A percentile compares a stretch with the other conserved stretches of the same genome.
phyloP scores from a whole-genome alignment of 2,113 vertebrate species.

The Ginglymostoma cirratum region DNA sequence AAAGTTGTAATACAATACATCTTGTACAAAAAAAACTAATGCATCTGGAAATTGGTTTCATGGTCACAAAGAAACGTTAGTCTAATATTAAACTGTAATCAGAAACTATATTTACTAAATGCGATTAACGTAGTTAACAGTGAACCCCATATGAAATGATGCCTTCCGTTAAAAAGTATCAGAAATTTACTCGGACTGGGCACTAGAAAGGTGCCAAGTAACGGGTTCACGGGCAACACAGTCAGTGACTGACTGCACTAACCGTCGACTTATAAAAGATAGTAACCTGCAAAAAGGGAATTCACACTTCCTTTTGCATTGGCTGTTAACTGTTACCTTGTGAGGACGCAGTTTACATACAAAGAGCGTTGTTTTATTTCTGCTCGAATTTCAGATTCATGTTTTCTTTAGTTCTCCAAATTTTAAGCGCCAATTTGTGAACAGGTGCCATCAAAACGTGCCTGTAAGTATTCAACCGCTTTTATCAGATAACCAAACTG shows the following conservation, averaged over 20 bases:
- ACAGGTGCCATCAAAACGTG: neutral
- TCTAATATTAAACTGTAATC: slow-evolving; percentile 8
- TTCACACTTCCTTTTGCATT: neutral
- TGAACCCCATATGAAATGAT: neutral
- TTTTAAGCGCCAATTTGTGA: neutral
- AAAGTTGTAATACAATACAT: neutral
- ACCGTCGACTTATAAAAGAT: neutral
- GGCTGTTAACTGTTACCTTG: neutral
- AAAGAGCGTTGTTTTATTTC: neutral
- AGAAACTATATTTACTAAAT: neutral
- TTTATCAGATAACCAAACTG: neutral
- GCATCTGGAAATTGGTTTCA: neutral
- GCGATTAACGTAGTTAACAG: neutral
- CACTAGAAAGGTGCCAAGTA: neutral
- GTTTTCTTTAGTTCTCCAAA: no score
- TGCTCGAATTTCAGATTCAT: neutral
- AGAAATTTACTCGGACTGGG: neutral
- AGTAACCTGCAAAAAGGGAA: neutral
- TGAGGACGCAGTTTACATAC: neutral
- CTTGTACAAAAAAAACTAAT: slow-evolving; percentile 12
- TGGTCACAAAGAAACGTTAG: slow-evolving; percentile 5
- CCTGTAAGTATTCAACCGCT: neutral
- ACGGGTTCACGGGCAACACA: neutral
- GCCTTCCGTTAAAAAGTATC: neutral
- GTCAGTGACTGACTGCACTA: neutral